Evolutionary conservation across 1,140 invertebrate genomes (phyloP), one percentile per base, ranked within the genome.

Genomic region (Aphaenogaster rudis): DNA sequence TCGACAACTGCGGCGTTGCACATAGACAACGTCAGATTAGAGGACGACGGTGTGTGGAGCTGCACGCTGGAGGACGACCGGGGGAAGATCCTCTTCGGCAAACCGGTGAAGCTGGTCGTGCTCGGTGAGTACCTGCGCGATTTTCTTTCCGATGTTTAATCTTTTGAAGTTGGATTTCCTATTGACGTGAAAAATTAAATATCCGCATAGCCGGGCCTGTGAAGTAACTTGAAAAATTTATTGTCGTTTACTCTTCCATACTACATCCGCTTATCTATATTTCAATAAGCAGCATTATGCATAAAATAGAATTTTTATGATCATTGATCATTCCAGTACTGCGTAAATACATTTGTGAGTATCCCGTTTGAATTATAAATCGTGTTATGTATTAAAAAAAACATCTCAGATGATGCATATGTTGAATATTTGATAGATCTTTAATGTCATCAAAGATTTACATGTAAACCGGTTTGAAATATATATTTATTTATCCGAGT

Each of bases 1-100:
- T 94, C 95, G 5, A 95, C 96, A 85, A 96, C 96, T 64, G 97
- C 96, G 0, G 96, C 96, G 86, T 94, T 97, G 87, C 96, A 96
- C 86, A 97, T 97, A 87, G 96, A 96, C 87, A 97, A 97, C 92
- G 96, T 97, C 13, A 95, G 97, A 90, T 94, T 97, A 33, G 97
- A 97, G 91, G 97, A 97, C 88, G 96, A 97, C 87, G 97, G 97
- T 74, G 96, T 96, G 88, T 97, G 97, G 97, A 96, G 96, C 86
- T 97, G 97, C 91, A 96, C 96, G 85, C 95, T 97, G 8, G 96
- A 97, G 89, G 96, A 97, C 92, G 96, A 96, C 42, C 95, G 96
- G 50, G 96, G 96, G 39, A 96, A 96, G 72, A 95, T 96, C 8
- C 96, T 97, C 67, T 96, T 95, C 57, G 96, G 96, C 48, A 96